Evolutionary conservation across 2,797 vertebrate genomes (phyloP), one percentile per base, ranked within the genome.

Genomic region (Gouania willdenowi): DNA sequence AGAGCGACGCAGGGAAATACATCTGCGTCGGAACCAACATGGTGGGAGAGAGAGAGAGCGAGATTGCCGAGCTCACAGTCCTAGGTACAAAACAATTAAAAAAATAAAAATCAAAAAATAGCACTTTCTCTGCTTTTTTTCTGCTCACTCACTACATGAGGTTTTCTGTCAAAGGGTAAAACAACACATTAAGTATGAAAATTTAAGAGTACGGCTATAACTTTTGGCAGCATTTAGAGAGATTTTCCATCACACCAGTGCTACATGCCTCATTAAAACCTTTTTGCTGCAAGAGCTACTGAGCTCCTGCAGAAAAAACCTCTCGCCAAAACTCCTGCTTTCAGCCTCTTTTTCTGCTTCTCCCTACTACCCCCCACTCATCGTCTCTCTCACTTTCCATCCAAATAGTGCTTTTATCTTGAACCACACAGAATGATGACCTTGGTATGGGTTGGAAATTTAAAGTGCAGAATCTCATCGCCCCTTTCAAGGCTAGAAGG

Each of bases 1-100:
- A 97, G 78, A 94, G 88, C 0, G 94, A 97, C 9, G 94, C 93
- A 2, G 94, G 94, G 9, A 96, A 95, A 71, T 97, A 97, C 0
- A 91, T 96, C 31, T 97, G 94, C 10, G 92, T 97, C 37, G 94
- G 93, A 23, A 97, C 94, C 56, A 97, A 97, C 62, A 97, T 97
- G 94, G 92, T 97, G 45, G 94, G 94, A 33, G 92, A 96, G 67
- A 83, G 94, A 17, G 94, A 97, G 68, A 97, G 94, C 24, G 94
- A 97, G 81, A 90, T 92, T 10, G 94, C 94, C 0, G 94, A 94
- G 29, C 90, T 97, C 42, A 96, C 94, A 0, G 94, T 97, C 42
- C 70, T 97, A 41, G 94, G 94, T 97, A 89, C 90, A 30, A 27
- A 11, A 25, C 26, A 26, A 9, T n/a, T n/a, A n/a, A n/a, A n/a